A percentile compares a stretch with the other conserved stretches of the same genome.
These are phyloP conservation scores for Drosophila putrida DNA, from an alignment of 2,888 invertebrate species.

Conservation along the genomic window DNA sequence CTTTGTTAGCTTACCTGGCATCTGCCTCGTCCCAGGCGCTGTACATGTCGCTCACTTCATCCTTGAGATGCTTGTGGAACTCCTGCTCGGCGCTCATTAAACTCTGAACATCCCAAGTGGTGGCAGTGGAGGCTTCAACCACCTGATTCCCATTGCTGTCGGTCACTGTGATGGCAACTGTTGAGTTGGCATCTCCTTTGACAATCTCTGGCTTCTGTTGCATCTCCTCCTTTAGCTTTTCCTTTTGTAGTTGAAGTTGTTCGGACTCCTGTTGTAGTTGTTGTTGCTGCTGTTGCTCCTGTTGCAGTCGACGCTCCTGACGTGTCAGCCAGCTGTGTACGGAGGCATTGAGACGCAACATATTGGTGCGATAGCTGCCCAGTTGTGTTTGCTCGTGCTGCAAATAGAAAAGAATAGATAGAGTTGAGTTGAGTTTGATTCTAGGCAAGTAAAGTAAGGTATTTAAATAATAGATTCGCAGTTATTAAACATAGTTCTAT, in stretches of 20 bases:
- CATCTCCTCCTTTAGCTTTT: constrained; percentile 23
- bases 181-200: constrained; percentile 15
- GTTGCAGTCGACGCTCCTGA: constrained; percentile 84
- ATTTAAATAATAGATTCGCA: no score
- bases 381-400: constrained; percentile 85
- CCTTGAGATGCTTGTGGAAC: constrained; percentile 87
- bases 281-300: constrained; percentile 76
- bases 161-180: constrained; percentile 73
- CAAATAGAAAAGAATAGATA: background rate
- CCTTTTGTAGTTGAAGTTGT: constrained; percentile 29
- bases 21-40: constrained; percentile 90
- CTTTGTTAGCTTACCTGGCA: constrained; percentile 86
- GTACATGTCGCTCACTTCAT: constrained; percentile 90
- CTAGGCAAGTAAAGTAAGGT: background rate
- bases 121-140: constrained; percentile 61
- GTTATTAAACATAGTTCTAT: no score
- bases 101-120: constrained; percentile 73
- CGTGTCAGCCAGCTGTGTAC: constrained; percentile 86
- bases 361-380: constrained; percentile 85
- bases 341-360: constrained; percentile 85
- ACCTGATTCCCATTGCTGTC: constrained; percentile 79
- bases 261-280: constrained; percentile 66
- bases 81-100: constrained; percentile 84
- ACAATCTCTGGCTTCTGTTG: constrained; percentile 18
- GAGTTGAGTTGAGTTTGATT: background rate